Evolutionary conservation across 2,888 invertebrate species (phyloP).

Genomic region (Augiades crinisus): DNA sequence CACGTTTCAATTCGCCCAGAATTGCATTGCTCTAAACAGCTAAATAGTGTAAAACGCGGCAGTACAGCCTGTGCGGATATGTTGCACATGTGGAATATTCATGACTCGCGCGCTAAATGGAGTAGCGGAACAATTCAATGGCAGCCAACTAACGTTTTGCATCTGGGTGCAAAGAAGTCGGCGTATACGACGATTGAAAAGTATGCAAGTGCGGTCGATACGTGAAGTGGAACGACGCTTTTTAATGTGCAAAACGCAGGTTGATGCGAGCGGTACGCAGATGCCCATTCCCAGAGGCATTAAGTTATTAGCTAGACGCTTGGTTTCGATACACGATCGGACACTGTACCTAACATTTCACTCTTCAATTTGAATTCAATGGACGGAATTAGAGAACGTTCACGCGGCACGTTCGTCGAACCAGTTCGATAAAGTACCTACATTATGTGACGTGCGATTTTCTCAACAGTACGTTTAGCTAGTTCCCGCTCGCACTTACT

Average conservation of each 20-base stretch:
- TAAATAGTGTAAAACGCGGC: slow-evolving; percentile 60
- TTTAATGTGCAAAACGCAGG: slow-evolving; percentile 42
- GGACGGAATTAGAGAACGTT: slow-evolving; percentile 67
- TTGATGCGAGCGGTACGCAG: slow-evolving; percentile 41
- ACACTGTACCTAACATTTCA: slow-evolving; percentile 59
- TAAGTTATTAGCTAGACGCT: slow-evolving; percentile 75
- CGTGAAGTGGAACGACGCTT: slow-evolving; percentile 38
- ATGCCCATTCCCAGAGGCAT: slow-evolving; percentile 72
- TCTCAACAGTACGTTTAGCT: slow-evolving; percentile 45
- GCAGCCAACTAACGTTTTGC: slow-evolving; percentile 34
- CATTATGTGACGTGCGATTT: slow-evolving; percentile 55
- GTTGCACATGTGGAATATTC: slow-evolving; percentile 62
- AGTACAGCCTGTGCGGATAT: slow-evolving; percentile 46
- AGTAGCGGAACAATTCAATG: slow-evolving; percentile 44
- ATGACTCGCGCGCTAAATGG: slow-evolving; percentile 53
- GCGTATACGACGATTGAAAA: slow-evolving; percentile 37
- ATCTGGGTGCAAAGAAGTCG: slow-evolving; percentile 41
- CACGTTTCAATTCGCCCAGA: slow-evolving; percentile 63
- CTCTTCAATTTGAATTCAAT: slow-evolving; percentile 78
- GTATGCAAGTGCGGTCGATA: slow-evolving; percentile 35
- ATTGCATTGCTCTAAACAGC: slow-evolving; percentile 61
- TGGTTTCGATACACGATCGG: slow-evolving; percentile 58
- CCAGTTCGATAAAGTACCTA: slow-evolving; percentile 57
- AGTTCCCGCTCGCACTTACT: slow-evolving; percentile 41
- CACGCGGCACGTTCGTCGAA: slow-evolving; percentile 50